Percentiles rank a stretch among this genome's conserved stretches.
Evolutionary conservation across 2,888 invertebrate genomes (phyloP).

Genomic region (Lypha dubia): DNA sequence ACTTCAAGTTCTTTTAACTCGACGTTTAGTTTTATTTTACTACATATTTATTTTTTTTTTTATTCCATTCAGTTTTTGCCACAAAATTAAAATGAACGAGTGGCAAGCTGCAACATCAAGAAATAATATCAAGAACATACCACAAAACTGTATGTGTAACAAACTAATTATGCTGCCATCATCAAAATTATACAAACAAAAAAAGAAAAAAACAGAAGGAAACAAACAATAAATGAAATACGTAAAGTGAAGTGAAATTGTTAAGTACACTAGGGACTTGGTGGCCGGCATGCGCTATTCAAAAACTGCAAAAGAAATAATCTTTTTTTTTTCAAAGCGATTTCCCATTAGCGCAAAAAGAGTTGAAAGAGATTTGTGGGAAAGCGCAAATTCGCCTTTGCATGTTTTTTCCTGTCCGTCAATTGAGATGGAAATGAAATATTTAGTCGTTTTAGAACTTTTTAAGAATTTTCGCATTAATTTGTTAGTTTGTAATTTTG

Average conservation of each 20-base stretch:
- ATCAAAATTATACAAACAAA: constrained; percentile 50
- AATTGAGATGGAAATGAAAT: too few relatives aligned
- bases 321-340: neutral
- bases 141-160: constrained; percentile 69
- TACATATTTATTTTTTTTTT: neutral
- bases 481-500: too few relatives aligned
- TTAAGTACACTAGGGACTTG: neutral
- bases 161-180: constrained; percentile 71
- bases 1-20: constrained; percentile 58
- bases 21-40: neutral
- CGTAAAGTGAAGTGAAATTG: constrained; percentile 24
- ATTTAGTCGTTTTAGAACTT: too few relatives aligned
- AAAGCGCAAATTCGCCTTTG: too few relatives aligned
- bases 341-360: neutral
- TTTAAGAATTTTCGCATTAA: too few relatives aligned
- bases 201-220: neutral
- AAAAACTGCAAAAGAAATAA: neutral
- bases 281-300: neutral
- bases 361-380: too few relatives aligned
- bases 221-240: constrained; percentile 24
- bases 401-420: too few relatives aligned
- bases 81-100: constrained; percentile 17
- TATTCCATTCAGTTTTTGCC: neutral
- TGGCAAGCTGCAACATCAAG: neutral
- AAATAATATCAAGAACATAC: constrained; percentile 44